Evolutionary conservation across 2,113 vertebrate species (phyloP), one percentile per base, ranked within the genome.

Genomic region (Phaethornis superciliosus): DNA sequence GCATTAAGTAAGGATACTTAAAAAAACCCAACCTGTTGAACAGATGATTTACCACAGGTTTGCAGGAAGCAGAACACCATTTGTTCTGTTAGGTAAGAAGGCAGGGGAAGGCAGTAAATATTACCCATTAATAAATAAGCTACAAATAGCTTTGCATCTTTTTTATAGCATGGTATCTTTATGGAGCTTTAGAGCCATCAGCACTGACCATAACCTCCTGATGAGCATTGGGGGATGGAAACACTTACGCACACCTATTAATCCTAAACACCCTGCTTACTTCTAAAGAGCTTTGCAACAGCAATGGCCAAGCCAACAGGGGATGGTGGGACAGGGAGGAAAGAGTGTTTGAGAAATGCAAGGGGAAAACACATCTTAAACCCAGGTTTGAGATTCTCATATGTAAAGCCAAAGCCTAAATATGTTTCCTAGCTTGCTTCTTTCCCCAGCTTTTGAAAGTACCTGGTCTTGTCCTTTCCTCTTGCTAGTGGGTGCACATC

Each of bases 41-140:
- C 75, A 85, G 74, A 23, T 95, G 94, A 95, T 95, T 91, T 84
- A 93, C 17, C 46, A 70, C 71, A 55, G 6, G 0, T 74, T 85
- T 91, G 19, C 68, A 78, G 56, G 90, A 85, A 80, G 68, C 71
- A 64, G 68, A 94, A 68, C 30, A 46, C 12, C 54, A 71, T 88
- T 82, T 18, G 28, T 75, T 80, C 40, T 4, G 30, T 80, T 88
- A 77, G 2, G 3, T 28, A 69, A 51, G 71, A 69, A 89, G 40
- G 23, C 52, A 85, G 60, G 18, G 55, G 59, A 85, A 77, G 54
- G 76, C 42, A 85, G 68, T 85, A 95, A 93, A 95, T 90, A 95
- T 82, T 89, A 63, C 32, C 63, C 64, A 77, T 49, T 55, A 84
- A 86, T 81, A 86, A 89, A 92, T 55, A 89, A 89, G 67, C 69